phyloP scores from a whole-genome alignment of 2,888 invertebrate species.

The Serrognathus titanus region DNA sequence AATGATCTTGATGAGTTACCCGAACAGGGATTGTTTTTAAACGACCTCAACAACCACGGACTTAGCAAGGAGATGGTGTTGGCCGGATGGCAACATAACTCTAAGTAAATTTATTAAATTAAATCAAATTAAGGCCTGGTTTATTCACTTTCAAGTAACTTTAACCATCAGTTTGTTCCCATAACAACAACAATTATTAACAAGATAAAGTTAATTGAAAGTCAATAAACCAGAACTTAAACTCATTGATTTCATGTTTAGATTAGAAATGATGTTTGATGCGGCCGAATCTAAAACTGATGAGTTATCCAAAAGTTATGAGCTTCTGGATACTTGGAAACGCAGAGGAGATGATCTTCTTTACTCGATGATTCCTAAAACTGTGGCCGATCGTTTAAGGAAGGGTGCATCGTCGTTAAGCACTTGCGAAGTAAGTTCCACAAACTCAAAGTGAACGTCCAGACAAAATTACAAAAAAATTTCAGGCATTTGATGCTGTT shows the following conservation, averaged over 20 bases:
- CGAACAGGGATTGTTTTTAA: constrained; percentile 73
- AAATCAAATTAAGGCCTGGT: not conserved
- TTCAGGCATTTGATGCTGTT: constrained; percentile 71
- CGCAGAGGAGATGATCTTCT: constrained; percentile 79
- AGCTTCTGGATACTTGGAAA: constrained; percentile 82
- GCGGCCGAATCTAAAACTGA: constrained; percentile 75
- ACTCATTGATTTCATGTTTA: constrained; percentile 30
- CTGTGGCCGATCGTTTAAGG: constrained; percentile 77
- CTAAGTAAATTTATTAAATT: constrained; percentile 50
- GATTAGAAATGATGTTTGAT: constrained; percentile 77
- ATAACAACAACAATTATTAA: no score
- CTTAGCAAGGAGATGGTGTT: constrained; percentile 79
- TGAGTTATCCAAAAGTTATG: constrained; percentile 74
- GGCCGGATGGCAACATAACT: constrained; percentile 81
- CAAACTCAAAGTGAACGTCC: no score
- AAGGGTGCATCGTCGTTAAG: constrained; percentile 71
- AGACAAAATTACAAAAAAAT: not conserved
- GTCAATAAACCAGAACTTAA: no score
- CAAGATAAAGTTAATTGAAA: no score
- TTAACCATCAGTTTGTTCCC: no score
- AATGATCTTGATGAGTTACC: constrained; percentile 81
- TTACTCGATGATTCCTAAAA: constrained; percentile 89
- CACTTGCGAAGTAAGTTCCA: constrained; percentile 67
- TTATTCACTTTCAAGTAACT: no score
- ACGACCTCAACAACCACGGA: constrained; percentile 83